These are phyloP conservation scores for Gallinago undulata DNA, from an alignment of 2,113 vertebrate genomes.

Conservation along the genomic window DNA sequence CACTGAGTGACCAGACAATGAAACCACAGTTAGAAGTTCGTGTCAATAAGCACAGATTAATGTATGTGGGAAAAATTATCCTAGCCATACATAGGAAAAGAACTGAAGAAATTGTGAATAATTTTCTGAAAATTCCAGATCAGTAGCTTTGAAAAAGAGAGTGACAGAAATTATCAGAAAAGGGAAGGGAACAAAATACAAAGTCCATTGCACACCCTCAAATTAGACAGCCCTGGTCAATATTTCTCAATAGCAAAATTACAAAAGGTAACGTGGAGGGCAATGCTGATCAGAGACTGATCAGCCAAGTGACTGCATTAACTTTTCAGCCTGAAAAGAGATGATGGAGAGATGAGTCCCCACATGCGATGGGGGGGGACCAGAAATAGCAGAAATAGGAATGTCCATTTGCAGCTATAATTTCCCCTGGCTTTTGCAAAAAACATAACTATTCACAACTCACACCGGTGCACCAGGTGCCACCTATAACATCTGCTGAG, in stretches of 20 bases:
- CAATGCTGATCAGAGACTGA: not conserved
- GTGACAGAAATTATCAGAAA: not conserved
- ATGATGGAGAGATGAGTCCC: not conserved
- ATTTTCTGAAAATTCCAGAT: not conserved
- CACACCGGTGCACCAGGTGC: not conserved
- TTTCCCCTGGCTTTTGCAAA: not conserved
- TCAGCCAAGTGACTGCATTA: not conserved
- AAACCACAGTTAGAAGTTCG: not conserved
- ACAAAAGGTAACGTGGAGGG: not conserved
- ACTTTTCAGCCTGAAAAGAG: not conserved
- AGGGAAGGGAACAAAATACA: not conserved
- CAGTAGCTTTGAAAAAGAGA: not conserved
- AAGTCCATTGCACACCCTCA: not conserved
- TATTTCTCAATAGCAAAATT: not conserved
- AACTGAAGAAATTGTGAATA: not conserved
- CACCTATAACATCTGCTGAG: fast-evolving
- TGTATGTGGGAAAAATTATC: not conserved
- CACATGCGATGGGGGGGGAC: not conserved
- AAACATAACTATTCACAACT: not conserved
- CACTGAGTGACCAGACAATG: not conserved
- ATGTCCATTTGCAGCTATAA: not conserved
- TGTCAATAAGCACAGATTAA: not conserved
- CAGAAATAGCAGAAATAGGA: not conserved
- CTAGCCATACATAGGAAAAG: not conserved
- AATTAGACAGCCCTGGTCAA: not conserved